Base-by-base conservation (phyloP, 2,888 invertebrate genomes). In the Venusia cambrica region DNA sequence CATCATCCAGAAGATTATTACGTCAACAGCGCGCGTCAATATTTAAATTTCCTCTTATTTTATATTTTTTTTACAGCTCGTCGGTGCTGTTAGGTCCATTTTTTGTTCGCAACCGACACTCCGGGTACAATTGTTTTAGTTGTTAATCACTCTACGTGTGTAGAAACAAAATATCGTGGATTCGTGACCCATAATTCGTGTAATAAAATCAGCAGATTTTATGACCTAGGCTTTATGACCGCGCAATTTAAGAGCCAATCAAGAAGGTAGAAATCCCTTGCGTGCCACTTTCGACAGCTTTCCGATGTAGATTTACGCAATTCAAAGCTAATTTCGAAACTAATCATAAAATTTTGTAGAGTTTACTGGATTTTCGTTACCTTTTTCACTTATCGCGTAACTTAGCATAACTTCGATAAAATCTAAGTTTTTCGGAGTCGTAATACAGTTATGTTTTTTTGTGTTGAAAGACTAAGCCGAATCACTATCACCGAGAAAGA, bases 11-110 rank as follows among this genome's bases (percentile, higher is more conserved):
- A 52, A 49, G 41, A 54, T 57, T 52, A 48, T 49, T 55, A 46
- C 36, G 51, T 48, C 60, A 63, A 64, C 60, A 64, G 60, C 55
- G 51, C 51, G 45, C 35, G 52, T 54, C 54, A 62, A 65, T 63
- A 58, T 64, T 60, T 48, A 44, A 51, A 45, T 61, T 57, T 38
- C 38, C 42, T 48, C 45, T 48, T 38, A 35, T 42, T 48, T 44
- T 52, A 44, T 37, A n/a, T 25, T 40, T 33, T 30, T 27, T 35
- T 28, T 18, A 26, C 11, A 22, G 30, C n/a, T n/a, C n/a, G n/a
- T n/a, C 20, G 20, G 11, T 13, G 2, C 9, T 11, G 16, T 5
- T 8, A 14, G 7, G 18, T n/a, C n/a, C n/a, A n/a, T n/a, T n/a
- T n/a, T n/a, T n/a, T n/a, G n/a, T n/a, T n/a, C n/a, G n/a, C n/a